These are phyloP conservation scores for Carabus problematicus DNA, from an alignment of 2,888 invertebrate species.

Conservation along the genomic window DNA sequence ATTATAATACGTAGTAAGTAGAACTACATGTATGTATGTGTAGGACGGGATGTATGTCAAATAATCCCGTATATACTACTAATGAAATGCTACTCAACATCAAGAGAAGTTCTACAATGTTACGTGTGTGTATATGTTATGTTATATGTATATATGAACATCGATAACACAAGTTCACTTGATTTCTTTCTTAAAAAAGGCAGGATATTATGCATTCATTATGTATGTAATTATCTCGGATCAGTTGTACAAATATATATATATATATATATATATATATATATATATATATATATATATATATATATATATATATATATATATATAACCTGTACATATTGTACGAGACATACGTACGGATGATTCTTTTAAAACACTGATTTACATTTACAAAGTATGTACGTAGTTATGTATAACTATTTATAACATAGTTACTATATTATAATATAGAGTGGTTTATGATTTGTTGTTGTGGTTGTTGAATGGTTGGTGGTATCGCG, in stretches of 20 bases:
- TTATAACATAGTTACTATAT: no score
- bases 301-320: slow-evolving; percentile 1
- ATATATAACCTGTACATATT: neutral
- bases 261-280: no score
- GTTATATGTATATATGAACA: slow-evolving; percentile 25
- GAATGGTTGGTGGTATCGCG: neutral
- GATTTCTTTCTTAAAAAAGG: slow-evolving; percentile 23
- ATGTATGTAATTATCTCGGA: slow-evolving; percentile 9
- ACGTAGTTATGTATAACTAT: slow-evolving; percentile 8
- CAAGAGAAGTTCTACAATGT: slow-evolving; percentile 28
- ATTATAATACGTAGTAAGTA: slow-evolving; percentile 8
- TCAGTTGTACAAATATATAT: no score
- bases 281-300: slow-evolving; percentile 19
- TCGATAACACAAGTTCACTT: slow-evolving; percentile 14
- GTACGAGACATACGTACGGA: slow-evolving; percentile 39
- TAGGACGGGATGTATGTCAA: neutral
- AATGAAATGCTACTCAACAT: slow-evolving; percentile 24
- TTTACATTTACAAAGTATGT: slow-evolving; percentile 12
- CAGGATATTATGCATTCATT: slow-evolving; percentile 22
- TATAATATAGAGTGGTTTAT: neutral
- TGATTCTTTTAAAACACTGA: slow-evolving; percentile 44
- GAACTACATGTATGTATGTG: slow-evolving; percentile 3
- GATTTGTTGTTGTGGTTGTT: neutral
- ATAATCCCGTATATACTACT: neutral
- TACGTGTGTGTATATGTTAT: neutral